Conservation (phyloP, 2,113 vertebrate species). For the Bathybates hornii region DNA sequence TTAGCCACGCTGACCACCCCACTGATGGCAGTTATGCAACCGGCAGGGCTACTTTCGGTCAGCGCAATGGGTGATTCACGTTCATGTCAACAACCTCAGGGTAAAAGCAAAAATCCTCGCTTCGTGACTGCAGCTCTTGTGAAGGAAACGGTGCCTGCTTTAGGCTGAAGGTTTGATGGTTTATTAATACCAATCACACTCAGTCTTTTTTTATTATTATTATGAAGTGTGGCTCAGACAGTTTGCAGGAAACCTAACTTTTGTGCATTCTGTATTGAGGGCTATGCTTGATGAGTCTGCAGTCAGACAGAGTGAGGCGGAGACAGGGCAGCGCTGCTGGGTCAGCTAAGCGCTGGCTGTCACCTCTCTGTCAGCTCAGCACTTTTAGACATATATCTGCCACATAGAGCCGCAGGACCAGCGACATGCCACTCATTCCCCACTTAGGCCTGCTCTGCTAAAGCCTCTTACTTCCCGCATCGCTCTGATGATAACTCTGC, state of each 20-base stretch:
- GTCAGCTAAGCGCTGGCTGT: constrained; percentile 61
- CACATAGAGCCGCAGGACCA: constrained; percentile 17
- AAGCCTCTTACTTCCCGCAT: background rate
- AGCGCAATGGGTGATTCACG: constrained; percentile 6
- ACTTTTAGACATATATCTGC: constrained; percentile 59
- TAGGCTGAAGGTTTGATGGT: background rate
- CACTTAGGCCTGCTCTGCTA: background rate
- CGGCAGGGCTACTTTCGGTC: constrained; percentile 28
- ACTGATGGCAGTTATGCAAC: constrained; percentile 47
- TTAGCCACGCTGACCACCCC: constrained; percentile 27
- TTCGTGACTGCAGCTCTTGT: background rate
- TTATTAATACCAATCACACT: background rate
- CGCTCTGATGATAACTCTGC: background rate
- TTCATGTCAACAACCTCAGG: constrained; percentile 11
- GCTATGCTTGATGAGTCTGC: constrained; percentile 47
- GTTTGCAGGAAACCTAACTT: background rate
- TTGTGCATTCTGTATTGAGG: constrained; percentile 12
- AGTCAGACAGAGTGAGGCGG: constrained; percentile 31
- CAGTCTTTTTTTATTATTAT: background rate
- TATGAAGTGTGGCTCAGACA: background rate
- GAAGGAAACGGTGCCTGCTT: background rate
- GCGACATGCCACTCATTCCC: constrained; percentile 38
- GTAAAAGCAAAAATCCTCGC: background rate
- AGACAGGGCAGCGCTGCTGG: constrained; percentile 52
- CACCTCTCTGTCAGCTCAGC: constrained; percentile 60